These are phyloP conservation scores for Glaucopsyche alexis DNA, from an alignment of 2,888 invertebrate species.

Conservation along the genomic window DNA sequence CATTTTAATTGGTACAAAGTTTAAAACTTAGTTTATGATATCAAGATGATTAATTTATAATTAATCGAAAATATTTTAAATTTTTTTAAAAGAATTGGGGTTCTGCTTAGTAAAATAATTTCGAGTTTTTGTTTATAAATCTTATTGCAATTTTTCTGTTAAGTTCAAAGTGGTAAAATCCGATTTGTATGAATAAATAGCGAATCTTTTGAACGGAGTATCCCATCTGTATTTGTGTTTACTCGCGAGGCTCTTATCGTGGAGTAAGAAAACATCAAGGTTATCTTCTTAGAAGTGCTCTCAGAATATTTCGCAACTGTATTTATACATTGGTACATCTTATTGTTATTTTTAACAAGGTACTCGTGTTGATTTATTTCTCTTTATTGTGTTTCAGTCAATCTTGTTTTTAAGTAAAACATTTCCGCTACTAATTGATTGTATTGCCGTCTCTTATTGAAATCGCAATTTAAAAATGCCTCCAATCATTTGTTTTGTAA, in stretches of 20 bases:
- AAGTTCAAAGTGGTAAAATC: constrained; percentile 13
- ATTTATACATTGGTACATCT: constrained; percentile 27
- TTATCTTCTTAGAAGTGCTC: constrained; percentile 41
- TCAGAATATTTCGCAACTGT: constrained; percentile 36
- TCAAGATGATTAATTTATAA: too few relatives aligned
- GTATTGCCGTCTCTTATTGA: constrained; percentile 48
- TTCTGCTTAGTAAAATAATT: too few relatives aligned
- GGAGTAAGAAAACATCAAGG: constrained; percentile 42
- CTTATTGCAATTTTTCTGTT: neutral
- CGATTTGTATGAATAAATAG: constrained; percentile 17
- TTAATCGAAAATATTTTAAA: too few relatives aligned
- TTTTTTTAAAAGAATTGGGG: too few relatives aligned
- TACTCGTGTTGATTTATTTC: constrained; percentile 23
- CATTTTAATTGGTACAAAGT: too few relatives aligned
- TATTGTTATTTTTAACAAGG: constrained; percentile 32
- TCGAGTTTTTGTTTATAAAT: neutral
- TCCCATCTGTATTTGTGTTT: constrained; percentile 19
- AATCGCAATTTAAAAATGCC: neutral
- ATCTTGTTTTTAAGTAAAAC: constrained; percentile 10
- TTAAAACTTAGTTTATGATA: too few relatives aligned
- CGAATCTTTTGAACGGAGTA: constrained; percentile 13
- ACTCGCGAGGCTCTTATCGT: constrained; percentile 40
- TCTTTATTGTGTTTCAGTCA: constrained; percentile 17
- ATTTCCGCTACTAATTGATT: constrained; percentile 55
- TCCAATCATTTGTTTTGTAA: neutral